Percentiles rank a stretch among this genome's conserved stretches.
Conservation (phyloP, 2,888 invertebrate species). For the Halictus quadricinctus region DNA sequence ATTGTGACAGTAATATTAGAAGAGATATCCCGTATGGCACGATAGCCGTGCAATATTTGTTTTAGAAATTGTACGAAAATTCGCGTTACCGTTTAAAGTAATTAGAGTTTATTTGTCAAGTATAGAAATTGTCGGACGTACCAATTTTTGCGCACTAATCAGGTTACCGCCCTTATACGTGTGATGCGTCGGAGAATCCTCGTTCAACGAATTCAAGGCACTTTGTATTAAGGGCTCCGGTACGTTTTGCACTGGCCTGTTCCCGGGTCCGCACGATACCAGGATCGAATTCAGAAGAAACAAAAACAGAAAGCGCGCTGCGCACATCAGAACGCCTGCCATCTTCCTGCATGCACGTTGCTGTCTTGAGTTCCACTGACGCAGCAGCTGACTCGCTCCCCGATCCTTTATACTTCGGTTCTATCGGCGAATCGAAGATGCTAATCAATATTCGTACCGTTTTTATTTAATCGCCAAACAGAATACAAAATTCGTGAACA, state of each 20-base stretch:
- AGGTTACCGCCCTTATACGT: slow-evolving; percentile 75
- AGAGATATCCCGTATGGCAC: not conserved
- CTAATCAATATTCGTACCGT: slow-evolving; percentile 16
- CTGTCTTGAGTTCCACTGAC: slow-evolving; percentile 51
- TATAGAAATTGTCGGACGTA: slow-evolving; percentile 52
- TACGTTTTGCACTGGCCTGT: slow-evolving; percentile 70
- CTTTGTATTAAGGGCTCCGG: slow-evolving; percentile 68
- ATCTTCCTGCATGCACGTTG: slow-evolving; percentile 55
- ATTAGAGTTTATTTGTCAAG: not conserved
- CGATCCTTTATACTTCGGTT: slow-evolving; percentile 28
- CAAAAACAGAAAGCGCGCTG: slow-evolving; percentile 37
- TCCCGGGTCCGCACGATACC: slow-evolving; percentile 55
- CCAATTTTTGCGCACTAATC: slow-evolving; percentile 76
- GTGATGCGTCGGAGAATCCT: slow-evolving; percentile 73
- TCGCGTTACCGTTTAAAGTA: too few relatives aligned
- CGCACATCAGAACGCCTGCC: slow-evolving; percentile 51
- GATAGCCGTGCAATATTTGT: not conserved
- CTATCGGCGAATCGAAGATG: slow-evolving; percentile 31
- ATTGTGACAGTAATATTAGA: not conserved
- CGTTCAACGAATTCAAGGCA: slow-evolving; percentile 74
- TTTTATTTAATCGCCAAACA: not conserved
- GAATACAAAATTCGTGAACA: not conserved
- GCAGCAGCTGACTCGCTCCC: slow-evolving; percentile 29
- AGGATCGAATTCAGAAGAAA: slow-evolving; percentile 22
- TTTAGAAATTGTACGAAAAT: not conserved